phyloP scores from a whole-genome alignment of 2,797 vertebrate species.

The Paramormyrops hopkinsi region DNA sequence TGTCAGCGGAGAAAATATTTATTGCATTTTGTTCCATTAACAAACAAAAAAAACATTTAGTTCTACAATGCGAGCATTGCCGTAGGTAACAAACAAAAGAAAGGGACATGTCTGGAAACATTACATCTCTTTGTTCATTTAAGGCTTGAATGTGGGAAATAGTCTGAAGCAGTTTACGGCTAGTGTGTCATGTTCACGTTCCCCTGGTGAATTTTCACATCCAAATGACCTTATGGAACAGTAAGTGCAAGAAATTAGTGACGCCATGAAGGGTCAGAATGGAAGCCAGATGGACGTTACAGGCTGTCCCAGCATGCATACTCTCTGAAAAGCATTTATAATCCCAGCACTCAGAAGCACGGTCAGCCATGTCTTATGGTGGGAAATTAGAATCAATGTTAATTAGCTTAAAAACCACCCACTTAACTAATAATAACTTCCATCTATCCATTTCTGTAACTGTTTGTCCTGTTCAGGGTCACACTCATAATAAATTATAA shows the following conservation, averaged over 20 bases:
- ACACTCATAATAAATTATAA: background rate
- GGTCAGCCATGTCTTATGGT: background rate
- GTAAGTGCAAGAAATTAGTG: background rate
- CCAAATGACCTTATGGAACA: background rate
- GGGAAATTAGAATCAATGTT: background rate
- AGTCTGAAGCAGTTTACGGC: background rate
- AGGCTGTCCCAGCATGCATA: background rate
- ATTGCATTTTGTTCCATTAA: background rate
- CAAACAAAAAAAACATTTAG: background rate
- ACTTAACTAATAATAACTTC: background rate
- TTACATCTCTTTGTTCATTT: conserved; percentile 5
- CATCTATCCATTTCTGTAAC: background rate
- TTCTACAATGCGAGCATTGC: background rate
- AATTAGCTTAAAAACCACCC: background rate
- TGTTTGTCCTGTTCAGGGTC: background rate
- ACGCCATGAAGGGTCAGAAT: background rate
- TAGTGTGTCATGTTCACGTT: background rate
- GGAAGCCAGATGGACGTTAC: background rate
- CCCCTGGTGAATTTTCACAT: conserved; percentile 4
- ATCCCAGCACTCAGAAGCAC: background rate
- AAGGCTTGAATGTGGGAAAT: background rate
- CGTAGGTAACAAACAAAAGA: background rate
- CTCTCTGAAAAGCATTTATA: background rate
- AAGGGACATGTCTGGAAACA: background rate
- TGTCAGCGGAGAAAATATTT: background rate